A percentile compares a stretch with the other conserved stretches of the same genome.
Conservation (phyloP, 2,797 vertebrate genomes). For the Basileuterus tristriatus region DNA sequence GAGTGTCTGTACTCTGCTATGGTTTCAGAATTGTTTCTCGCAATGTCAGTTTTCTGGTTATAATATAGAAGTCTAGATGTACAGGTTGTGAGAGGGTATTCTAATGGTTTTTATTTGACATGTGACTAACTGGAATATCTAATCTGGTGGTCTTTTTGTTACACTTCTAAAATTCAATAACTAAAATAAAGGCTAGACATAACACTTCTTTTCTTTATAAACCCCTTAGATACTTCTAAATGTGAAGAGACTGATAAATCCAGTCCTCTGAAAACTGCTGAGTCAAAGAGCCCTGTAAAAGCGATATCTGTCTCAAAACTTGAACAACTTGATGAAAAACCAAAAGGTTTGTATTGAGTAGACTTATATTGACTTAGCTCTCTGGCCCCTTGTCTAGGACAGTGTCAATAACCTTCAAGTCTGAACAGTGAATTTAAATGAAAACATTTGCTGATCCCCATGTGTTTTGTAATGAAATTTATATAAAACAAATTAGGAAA, state of each 20-base stretch:
- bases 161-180: background rate
- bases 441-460: background rate
- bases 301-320: constrained; percentile 8
- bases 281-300: constrained; percentile 58
- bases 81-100: background rate
- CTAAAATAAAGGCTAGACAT: background rate
- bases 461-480: background rate
- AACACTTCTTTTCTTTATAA: background rate
- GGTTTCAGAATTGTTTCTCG: background rate
- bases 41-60: background rate
- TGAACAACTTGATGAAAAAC: constrained; percentile 28
- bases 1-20: fast-evolving
- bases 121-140: background rate
- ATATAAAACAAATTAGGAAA: background rate
- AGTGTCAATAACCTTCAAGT: background rate
- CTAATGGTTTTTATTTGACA: background rate
- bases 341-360: constrained; percentile 68
- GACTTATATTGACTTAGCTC: background rate
- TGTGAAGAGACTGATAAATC: constrained; percentile 65
- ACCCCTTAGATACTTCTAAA: constrained; percentile 49
- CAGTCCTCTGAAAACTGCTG: constrained; percentile 71
- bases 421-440: background rate
- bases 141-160: background rate
- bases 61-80: background rate
- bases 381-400: background rate